A percentile compares a stretch with the other conserved stretches of the same genome.
These are phyloP conservation scores for Prietella phreatophila DNA, from an alignment of 2,113 vertebrate genomes.

Conservation along the genomic window DNA sequence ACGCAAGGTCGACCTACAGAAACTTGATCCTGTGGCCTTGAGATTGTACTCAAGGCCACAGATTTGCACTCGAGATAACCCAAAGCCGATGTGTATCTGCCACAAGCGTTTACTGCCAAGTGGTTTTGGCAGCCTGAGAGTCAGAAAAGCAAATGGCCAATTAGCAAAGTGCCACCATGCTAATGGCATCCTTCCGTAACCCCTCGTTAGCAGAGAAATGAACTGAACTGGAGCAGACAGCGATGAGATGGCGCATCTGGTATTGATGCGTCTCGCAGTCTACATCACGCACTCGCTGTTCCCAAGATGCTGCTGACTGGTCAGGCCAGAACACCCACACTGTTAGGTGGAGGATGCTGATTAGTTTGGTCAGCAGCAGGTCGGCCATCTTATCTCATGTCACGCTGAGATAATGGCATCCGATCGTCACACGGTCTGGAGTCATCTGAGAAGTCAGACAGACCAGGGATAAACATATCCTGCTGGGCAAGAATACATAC, in stretches of 20 bases:
- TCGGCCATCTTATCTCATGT: conserved; percentile 82
- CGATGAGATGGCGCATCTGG: neutral
- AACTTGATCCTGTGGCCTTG: conserved; percentile 16
- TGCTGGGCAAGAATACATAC: conserved; percentile 34
- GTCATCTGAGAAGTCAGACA: conserved; percentile 57
- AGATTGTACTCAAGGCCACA: conserved; percentile 24
- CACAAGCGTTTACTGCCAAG: conserved; percentile 13
- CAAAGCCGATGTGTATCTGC: conserved; percentile 27
- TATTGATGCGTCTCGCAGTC: neutral
- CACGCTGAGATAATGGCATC: conserved; percentile 81
- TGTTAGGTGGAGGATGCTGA: conserved; percentile 3
- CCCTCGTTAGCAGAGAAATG: conserved; percentile 26
- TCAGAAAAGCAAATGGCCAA: conserved; percentile 35
- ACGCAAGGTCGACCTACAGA: neutral
- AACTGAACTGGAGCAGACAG: conserved; percentile 12
- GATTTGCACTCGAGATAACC: conserved; percentile 21
- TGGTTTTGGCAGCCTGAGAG: conserved; percentile 13
- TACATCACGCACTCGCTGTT: neutral
- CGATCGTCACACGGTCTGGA: conserved; percentile 52
- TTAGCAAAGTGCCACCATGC: conserved; percentile 25
- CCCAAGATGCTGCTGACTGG: conserved; percentile 12
- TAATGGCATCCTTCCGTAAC: conserved; percentile 30
- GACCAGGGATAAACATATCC: conserved; percentile 34
- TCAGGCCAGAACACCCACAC: neutral
- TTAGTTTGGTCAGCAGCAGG: conserved; percentile 73